Base-by-base conservation (phyloP, 1,140 invertebrate species). In the Melitaea cinxia region DNA sequence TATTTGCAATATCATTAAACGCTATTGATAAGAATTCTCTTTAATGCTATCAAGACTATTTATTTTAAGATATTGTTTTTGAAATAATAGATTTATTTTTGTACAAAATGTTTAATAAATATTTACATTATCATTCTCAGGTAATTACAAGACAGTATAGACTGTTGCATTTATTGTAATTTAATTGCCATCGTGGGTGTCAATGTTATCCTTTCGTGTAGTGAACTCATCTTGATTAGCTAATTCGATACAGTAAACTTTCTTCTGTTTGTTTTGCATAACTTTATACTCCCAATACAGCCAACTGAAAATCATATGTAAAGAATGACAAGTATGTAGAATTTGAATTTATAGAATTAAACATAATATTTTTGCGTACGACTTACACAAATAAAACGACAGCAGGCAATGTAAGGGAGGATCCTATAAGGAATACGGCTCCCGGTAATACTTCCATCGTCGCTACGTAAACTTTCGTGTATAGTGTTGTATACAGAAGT, bases 311-410 rank as follows among this genome's bases (percentile, higher is more conserved):
- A 2, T 4, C 2, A 26, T 26, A 4, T 26, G 24, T 4, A 26
- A n/a, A n/a, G n/a, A n/a, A n/a, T n/a, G n/a, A n/a, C n/a, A n/a
- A n/a, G n/a, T n/a, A n/a, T n/a, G n/a, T n/a, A n/a, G n/a, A n/a
- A n/a, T n/a, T n/a, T n/a, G n/a, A n/a, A n/a, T n/a, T n/a, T n/a
- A n/a, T n/a, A n/a, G n/a, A n/a, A n/a, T n/a, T n/a, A n/a, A n/a
- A n/a, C n/a, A n/a, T n/a, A n/a, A n/a, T n/a, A n/a, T 28, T 28
- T 28, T 3, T 28, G 7, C 7, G 26, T 4, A 56, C 17, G 49
- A 92, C 93, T 94, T 90, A 95, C 94, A 93, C 85, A 75, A 95
- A 95, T 19, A 94, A 94, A 35, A 94, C 71, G 0, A 94, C 92
- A 35, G 94, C 94, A 1, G 94, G 94, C 15, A 93, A 73, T 4